Evolutionary conservation across 1,140 invertebrate genomes (phyloP), one percentile per base, ranked within the genome.

Genomic region (Hylaeus volcanicus): DNA sequence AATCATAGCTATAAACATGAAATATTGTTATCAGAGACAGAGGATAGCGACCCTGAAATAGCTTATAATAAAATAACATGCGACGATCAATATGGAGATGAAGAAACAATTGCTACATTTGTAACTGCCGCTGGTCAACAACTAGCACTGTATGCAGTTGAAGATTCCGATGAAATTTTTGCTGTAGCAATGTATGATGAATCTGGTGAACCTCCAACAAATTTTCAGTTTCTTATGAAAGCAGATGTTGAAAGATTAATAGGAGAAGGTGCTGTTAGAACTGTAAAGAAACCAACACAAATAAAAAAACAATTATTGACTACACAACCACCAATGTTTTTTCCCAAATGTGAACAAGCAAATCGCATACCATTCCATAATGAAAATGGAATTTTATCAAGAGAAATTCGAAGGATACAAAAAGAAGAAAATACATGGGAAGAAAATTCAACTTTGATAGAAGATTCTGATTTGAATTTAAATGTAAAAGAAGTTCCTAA

Each of bases 71-170:
- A 64, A 84, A 15, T 41, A 39, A 51, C 8, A 15, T 56, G 41
- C 3, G 76, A 79, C 55, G 82, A 82, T 6, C 75, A 74, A 56
- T 86, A 89, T 11, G 81, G 75, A 15, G 91, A 92, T 14, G 93
- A 93, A 45, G 93, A 93, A 76, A 93, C 93, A 9, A 93, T 93
- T 53, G 93, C 93, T 12, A 93, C 92, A 37, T 93, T 93, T 83
- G 84, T 92, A 70, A 93, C 93, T 39, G 89, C 92, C 2, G 84
- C 90, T 51, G 93, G 93, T 41, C 91, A 93, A 66, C 91, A 92
- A 77, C 80, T 93, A 66, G 93, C 92, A 14, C 83, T 93, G 0
- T 93, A 93, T 82, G 90, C 92, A 4, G 92, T 93, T n/a, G 93
- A 93, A 88, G 89, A 93, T 74, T 93, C 91, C 0, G 93, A 93